A percentile compares a stretch with the other conserved stretches of the same genome.
These are phyloP conservation scores for Sclerodermus sp. DNA, from an alignment of 2,888 invertebrate genomes.

Conservation along the genomic window DNA sequence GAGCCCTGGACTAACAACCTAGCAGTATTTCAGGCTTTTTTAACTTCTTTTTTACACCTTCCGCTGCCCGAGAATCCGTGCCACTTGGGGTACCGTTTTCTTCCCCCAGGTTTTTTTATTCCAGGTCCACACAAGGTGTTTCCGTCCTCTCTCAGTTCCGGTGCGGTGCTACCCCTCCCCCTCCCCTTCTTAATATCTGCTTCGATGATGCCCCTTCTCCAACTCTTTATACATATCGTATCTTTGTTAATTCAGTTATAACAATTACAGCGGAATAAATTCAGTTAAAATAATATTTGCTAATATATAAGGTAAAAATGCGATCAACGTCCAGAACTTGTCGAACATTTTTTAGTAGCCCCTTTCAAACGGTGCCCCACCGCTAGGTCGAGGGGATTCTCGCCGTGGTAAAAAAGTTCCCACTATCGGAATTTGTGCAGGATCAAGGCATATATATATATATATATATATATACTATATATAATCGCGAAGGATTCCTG, in stretches of 20 bases:
- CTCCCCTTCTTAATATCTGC: background rate
- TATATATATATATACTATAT: no score
- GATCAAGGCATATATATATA: conserved; percentile 10
- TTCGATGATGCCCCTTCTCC: no score
- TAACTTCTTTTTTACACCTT: conserved; percentile 32
- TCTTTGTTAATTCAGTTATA: no score
- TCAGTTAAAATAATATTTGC: no score
- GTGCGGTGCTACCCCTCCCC: conserved; percentile 9
- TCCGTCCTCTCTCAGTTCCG: conserved; percentile 44
- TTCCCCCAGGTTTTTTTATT: conserved; percentile 18
- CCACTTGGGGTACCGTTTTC: conserved; percentile 53
- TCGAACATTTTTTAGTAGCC: no score
- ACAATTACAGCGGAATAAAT: no score
- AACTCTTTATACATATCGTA: no score
- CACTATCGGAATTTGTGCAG: conserved; percentile 11
- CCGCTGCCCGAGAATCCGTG: conserved; percentile 50
- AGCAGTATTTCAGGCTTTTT: conserved; percentile 51
- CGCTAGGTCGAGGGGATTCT: background rate
- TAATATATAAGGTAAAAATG: no score
- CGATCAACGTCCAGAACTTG: no score
- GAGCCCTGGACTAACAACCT: conserved; percentile 32
- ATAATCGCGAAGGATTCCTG: conserved; percentile 24
- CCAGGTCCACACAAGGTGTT: conserved; percentile 45
- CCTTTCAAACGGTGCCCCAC: background rate
- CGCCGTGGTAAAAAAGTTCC: conserved; percentile 11